Evolutionary conservation across 1,140 invertebrate species (phyloP), one percentile per base, ranked within the genome.

Genomic region (Halesus radiatus): DNA sequence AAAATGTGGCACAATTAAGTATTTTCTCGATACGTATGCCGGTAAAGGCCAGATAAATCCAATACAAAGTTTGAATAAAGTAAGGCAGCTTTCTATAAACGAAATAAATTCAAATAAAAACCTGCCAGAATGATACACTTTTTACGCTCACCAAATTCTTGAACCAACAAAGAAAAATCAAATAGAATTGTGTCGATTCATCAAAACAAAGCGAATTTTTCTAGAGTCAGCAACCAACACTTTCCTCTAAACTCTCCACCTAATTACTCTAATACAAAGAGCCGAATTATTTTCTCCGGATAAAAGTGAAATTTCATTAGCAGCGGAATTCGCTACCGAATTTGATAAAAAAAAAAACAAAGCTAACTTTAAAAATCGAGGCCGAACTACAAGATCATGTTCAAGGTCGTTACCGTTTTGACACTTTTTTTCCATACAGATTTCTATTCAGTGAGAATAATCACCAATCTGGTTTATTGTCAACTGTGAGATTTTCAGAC

Each of bases 281-380:
- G 20, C 2, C 6, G 66, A 70, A 50, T 50, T 50, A 70, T 70
- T 64, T 70, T 70, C 66, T 50, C 16, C 26, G 7, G 18, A 45
- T 45, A 70, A 70, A 70, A 70, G 66, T 70, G 66, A 70, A 70
- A 70, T 70, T 70, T 50, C 18, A 20, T 70, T 70, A 52, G 26
- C 22, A 13, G 37, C 7, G 18, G 62, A 64, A 64, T 23, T 64
- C 26, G 66, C n/a, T 70, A 70, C 66, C 66, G 37, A 70, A 66
- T 66, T 66, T 32, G 29, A 16, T n/a, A 22, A 64, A 32, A 60
- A 13, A 66, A 60, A 13, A 60, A 60, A 60, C n/a, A 45, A 45
- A 45, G 37, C 54, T 7, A 56, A 56, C n/a, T 56, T 18, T 20
- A 18, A 56, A 8, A 18, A 56, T 22, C 60, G 18, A 64, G 23